phyloP scores from a whole-genome alignment of 2,888 invertebrate genomes.

The Torymus tubicola region DNA sequence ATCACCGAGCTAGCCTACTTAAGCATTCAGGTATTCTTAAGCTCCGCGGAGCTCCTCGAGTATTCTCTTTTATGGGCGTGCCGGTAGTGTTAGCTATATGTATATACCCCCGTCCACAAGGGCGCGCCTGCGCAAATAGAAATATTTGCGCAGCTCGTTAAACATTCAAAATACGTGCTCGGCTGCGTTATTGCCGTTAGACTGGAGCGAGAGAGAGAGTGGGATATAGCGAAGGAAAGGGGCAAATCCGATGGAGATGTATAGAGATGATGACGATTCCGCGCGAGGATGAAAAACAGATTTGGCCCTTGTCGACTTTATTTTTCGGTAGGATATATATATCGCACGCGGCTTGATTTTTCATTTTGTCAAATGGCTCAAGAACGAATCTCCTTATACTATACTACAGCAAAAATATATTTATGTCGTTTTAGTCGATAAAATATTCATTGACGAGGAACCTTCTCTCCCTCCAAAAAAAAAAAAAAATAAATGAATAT shows the following conservation, averaged over 20 bases:
- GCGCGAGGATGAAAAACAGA: background rate
- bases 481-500: no score
- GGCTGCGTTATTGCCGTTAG: background rate
- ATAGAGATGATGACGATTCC: background rate
- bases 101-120: background rate
- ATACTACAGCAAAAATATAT: no score
- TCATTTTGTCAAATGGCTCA: background rate
- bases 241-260: background rate
- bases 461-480: no score
- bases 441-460: no score
- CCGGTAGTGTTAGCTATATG: no score
- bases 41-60: constrained; percentile 4
- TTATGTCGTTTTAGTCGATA: no score
- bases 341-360: constrained; percentile 35
- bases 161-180: constrained; percentile 33
- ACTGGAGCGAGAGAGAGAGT: no score
- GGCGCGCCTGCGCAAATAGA: constrained; percentile 28
- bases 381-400: background rate
- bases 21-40: constrained; percentile 8
- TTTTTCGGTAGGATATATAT: no score
- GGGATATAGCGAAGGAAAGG: no score
- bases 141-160: constrained; percentile 48
- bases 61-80: constrained; percentile 27
- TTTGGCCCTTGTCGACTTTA: background rate
- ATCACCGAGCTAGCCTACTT: constrained; percentile 12